Base-by-base conservation (phyloP, 1,140 invertebrate species). In the Episyrphus balteatus region DNA sequence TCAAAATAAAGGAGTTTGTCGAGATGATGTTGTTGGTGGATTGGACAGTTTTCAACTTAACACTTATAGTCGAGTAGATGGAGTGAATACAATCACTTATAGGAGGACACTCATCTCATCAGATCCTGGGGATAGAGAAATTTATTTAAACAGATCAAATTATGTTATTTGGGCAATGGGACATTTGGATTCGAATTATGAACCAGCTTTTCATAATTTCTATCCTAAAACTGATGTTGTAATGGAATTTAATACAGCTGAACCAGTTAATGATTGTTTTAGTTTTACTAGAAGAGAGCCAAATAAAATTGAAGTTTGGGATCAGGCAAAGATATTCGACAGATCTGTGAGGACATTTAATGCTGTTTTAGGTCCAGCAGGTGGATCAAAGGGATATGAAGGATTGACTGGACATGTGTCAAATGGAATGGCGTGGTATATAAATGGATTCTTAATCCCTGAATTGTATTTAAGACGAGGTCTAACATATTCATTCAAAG, bases 91-190 rank as follows among this genome's bases (percentile, higher is more conserved):
- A 3, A 79, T 92, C n/a, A 86, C 82, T 15, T 92, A 84, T 58
- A 72, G 88, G 55, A 75, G 88, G 47, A 76, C 67, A 2, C 70
- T 92, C 1, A 78, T 78, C 53, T 81, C 84, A 26, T 84, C 83
- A 57, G 86, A 92, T 72, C 50, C 70, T 50, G 82, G 86, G 14
- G 89, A 94, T 61, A 84, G 81, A 57, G 80, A 82, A 56, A 86
- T 81, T 62, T 72, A 75, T 5, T 75, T 77, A 3, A 79, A 88
- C 48, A 72, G 74, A 18, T 63, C 74, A 3, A 75, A 80, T 19
- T 86, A 79, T 55, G 72, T 90, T 13, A 75, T 93, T 7, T 95
- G 90, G 90, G 87, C 89, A 1, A 69, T 93, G 15, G 92, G 92
- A 11, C 75, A 77, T 49, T 66, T 92, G 42, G 86, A 91, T 61